Base-by-base conservation (phyloP, 2,888 invertebrate species). In the Pelosia muscerda region DNA sequence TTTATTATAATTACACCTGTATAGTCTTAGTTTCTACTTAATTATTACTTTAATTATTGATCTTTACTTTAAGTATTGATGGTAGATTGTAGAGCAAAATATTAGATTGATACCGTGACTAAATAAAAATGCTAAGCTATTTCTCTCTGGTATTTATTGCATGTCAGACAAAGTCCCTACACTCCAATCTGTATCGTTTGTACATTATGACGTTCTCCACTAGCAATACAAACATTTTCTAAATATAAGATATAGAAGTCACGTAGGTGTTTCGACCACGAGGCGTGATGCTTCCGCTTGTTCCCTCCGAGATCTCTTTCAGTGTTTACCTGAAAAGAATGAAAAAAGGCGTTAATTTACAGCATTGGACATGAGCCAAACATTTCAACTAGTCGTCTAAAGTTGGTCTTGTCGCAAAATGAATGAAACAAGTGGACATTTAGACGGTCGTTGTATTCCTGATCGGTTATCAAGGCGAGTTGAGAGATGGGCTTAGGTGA, bases 311-410 rank as follows among this genome's bases (percentile, higher is more conserved):
- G 88, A 88, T 86, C 87, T 89, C 89, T 90, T 89, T 90, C 89
- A 91, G 88, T 89, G 89, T 92, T 95, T 94, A 94, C 94, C 94
- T 94, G 94, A 89, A 92, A 95, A 94, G 86, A 94, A 93, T 83
- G 90, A 91, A 54, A 93, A 90, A 90, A 89, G 86, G 84, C 86
- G 90, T 95, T 93, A 94, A 94, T 94, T 94, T 93, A 94, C 92
- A 86, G 89, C 89, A 76, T 88, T 94, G 94, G 94, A 91, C 72
- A 81, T 65, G 74, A 72, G 94, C 94, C 94, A 95, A 93, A 90
- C 89, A 94, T 93, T 93, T 93, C 91, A 92, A 93, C 89, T 89
- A 91, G 90, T 84, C 88, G 88, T 93, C 92, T 92, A 91, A 26
- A 91, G 89, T 92, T 88, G 86, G 91, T 90, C 88, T 85, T 88